A percentile compares a stretch with the other conserved stretches of the same genome.
Evolutionary conservation across 1,140 invertebrate species (phyloP).

Genomic region (Drosophila ohnishii): DNA sequence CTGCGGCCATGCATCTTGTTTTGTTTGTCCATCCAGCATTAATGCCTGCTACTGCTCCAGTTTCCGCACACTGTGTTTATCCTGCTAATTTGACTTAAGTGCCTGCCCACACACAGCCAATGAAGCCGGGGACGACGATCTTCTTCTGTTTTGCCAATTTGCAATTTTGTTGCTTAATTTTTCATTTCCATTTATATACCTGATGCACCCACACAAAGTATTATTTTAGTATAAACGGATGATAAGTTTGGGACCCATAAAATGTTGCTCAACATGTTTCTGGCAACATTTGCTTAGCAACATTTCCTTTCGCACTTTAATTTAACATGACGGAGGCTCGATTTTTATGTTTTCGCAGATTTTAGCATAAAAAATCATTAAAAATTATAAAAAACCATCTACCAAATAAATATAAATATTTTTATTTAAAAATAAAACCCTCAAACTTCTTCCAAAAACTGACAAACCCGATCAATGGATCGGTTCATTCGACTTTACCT

Average conservation of each 20-base stretch:
- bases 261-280: not conserved
- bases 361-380: not conserved
- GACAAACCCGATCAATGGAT: not conserved
- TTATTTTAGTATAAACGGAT: not conserved
- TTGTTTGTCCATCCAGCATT: slow-evolving; percentile 26
- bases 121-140: not conserved
- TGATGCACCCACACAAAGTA: not conserved
- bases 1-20: slow-evolving; percentile 13
- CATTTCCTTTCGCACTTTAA: not conserved
- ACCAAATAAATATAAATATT: not conserved
- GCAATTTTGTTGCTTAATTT: slow-evolving; percentile 24
- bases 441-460: not conserved
- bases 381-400: not conserved
- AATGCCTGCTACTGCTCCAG: slow-evolving; percentile 11
- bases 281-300: not conserved
- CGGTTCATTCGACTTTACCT: not conserved
- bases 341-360: not conserved
- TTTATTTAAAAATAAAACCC: not conserved
- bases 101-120: slow-evolving; percentile 15
- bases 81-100: slow-evolving; percentile 60
- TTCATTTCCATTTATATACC: slow-evolving; percentile 10
- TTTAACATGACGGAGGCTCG: not conserved
- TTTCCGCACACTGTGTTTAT: slow-evolving; percentile 24
- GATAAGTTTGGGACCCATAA: not conserved
- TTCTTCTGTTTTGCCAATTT: slow-evolving; percentile 36